Base-by-base conservation (phyloP, 30 jellyfish, hydroid and myxozoan species). In the Cassiopea xamachana region DNA sequence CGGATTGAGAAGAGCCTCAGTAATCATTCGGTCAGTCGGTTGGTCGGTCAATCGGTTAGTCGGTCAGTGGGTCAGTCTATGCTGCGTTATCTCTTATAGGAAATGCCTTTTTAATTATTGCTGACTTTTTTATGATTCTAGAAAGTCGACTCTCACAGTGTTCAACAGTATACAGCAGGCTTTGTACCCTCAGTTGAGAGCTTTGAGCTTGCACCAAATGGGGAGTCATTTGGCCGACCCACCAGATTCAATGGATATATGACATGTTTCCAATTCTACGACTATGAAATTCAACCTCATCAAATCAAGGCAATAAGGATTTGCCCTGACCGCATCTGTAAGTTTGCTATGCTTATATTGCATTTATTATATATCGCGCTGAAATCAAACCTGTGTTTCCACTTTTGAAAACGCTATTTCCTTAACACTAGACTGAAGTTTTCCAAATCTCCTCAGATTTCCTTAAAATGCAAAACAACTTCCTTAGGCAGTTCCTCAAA, bases 271-370 rank as follows among this genome's bases (percentile, higher is more conserved):
- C 89, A 80, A 68, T 48, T 80, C 8, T 80, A 80, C 89, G 1
- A 18, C 48, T 80, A 80, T 45, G 80, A 44, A 7, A 81, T 80
- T 80, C 79, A 39, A 43, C 43, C 43, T 39, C 89, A 80, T 12
- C 61, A 80, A 47, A 49, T 80, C 55, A 60, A 17, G 43, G 89
- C 89, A 17, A 72, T 80, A 60, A 27, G 72, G 48, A 14, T 80
- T 6, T 80, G 89, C 72, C 89, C 89, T 60, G 80, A 80, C 45
- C 64, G 79, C 0, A 80, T 80, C 18, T 80, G 89, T 80, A 48
- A 80, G 89, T 80, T 27, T 27, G 39, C 39, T 27, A 27, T 27
- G 39, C 39, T 27, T 27, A 27, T 27, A 27, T 27, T 27, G 39
- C 39, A 27, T 27, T 27, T 27, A 27, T 0, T 27, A 27, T 27